These are phyloP conservation scores for Onychomys arenicola DNA, from an alignment of 2,797 vertebrate genomes.

Conservation along the genomic window DNA sequence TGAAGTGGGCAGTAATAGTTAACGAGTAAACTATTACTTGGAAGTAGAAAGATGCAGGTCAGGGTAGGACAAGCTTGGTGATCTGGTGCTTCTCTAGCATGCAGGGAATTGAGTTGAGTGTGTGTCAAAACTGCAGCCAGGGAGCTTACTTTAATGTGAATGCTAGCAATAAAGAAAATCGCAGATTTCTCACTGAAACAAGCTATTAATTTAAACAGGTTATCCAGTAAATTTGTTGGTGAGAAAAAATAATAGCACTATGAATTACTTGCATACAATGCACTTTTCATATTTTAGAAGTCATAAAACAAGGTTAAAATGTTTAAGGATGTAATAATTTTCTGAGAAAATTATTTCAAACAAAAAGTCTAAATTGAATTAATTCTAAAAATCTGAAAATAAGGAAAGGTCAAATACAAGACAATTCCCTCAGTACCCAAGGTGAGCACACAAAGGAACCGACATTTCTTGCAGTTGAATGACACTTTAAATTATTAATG, in stretches of 20 bases:
- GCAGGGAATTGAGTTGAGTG: background rate
- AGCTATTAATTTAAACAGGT: background rate
- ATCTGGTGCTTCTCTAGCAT: background rate
- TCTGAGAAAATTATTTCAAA: background rate
- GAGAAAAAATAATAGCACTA: background rate
- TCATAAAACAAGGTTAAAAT: background rate
- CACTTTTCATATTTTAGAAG: background rate
- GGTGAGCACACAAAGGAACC: background rate
- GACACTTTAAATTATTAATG: background rate
- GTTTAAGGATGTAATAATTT: background rate
- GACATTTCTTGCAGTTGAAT: background rate
- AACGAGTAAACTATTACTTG: conserved; percentile 48
- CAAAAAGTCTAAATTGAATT: background rate
- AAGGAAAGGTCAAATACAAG: background rate
- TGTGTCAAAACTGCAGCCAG: background rate
- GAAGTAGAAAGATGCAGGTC: background rate
- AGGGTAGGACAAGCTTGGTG: rapidly evolving
- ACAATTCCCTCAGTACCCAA: background rate
- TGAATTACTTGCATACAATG: background rate
- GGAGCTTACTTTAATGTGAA: background rate
- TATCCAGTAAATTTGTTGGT: background rate
- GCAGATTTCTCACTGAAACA: background rate
- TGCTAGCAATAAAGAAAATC: background rate
- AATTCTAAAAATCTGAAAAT: background rate
- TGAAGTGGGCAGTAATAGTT: conserved; percentile 49